Evolutionary conservation across 2,888 invertebrate species (phyloP), one percentile per base, ranked within the genome.

Genomic region (Galerucella pusilla): DNA sequence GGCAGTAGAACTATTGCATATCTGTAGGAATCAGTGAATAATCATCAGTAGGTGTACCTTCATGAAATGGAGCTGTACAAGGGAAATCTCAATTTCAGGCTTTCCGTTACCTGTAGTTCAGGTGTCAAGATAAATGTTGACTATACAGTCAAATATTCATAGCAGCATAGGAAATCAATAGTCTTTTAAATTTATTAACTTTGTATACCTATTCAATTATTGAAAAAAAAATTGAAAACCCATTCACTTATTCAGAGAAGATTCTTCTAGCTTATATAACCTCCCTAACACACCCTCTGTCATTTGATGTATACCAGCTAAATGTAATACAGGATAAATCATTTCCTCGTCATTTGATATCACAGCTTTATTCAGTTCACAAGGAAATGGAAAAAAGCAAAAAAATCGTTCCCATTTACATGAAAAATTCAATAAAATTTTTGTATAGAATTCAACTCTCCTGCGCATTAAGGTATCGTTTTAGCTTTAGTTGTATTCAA

Each of bases 261-360:
- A 59, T 54, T 63, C 63, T 42, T 52, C 28, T 28, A 64, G 54
- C 70, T 70, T 61, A 70, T 70, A 52, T 65, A 70, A 70, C 60
- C 35, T 69, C n/a, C 20, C 20, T 28, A 60, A 45, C 9, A 25
- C 20, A 63, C 63, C 70, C 63, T 63, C 35, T 42, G 59, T 64
- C 70, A 52, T 71, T 72, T 65, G 72, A 72, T 72, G 67, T 72
- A 72, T 67, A 72, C 72, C 60, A 67, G 72, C 57, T 72, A 61
- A 72, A 72, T 72, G 72, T 59, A 64, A 72, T 72, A 67, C 72
- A 46, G 72, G 66, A 72, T 72, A 72, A 72, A 72, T 72, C 72
- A 72, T 72, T 72, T 72, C 72, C 72, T 67, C 72, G 67, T 72
- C 72, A 72, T 72, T 72, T 72, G 72, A 72, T 67, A 72, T 66